Base-by-base conservation (phyloP, 2,113 vertebrate species). In the Sylvilagus bachmani region DNA sequence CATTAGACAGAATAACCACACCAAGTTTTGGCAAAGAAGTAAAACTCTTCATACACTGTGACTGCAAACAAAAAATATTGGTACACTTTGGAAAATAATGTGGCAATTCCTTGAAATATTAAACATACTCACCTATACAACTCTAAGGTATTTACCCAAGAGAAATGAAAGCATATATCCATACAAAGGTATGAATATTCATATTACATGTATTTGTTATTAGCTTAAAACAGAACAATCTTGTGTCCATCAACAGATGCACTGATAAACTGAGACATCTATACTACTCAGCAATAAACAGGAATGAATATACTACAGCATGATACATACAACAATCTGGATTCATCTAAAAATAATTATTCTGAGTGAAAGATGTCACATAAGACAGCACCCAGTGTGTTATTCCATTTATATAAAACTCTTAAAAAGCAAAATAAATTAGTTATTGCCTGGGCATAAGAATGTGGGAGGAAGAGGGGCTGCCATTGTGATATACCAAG, bases 351-450 rank as follows among this genome's bases (percentile, higher is more conserved):
- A 67, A 94, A 83, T 51, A 64, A 71, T 69, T 86, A 77, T 55
- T 44, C 51, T 51, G 58, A 69, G 80, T 58, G 33, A 90, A 95
- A 75, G 33, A 77, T 71, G 73, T 8, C 66, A 75, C 36, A 58
- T 33, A 93, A 33, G 13, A 51, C 24, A 61, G n/a, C 36, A 58
- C 5, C 77, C 6, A 73, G 16, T 38, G 29, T 78, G 19, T 66
- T 31, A 90, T 73, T 67, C 9, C 51, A 69, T 71, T 89, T 86
- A 93, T 55, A 55, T 82, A 91, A 95, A 86, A 82, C 49, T 89
- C 24, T 58, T 81, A 77, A 91, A 93, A 96, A 91, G 12, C 38
- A 93, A 95, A 90, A 67, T n/a, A 93, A 69, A 75, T 81, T 62
- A 62, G 21, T 69, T 33, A 83, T 49, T 49, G 55, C n/a, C 51